phyloP scores from a whole-genome alignment of 2,113 vertebrate genomes.

The Hydrochoerus hydrochaeris region DNA sequence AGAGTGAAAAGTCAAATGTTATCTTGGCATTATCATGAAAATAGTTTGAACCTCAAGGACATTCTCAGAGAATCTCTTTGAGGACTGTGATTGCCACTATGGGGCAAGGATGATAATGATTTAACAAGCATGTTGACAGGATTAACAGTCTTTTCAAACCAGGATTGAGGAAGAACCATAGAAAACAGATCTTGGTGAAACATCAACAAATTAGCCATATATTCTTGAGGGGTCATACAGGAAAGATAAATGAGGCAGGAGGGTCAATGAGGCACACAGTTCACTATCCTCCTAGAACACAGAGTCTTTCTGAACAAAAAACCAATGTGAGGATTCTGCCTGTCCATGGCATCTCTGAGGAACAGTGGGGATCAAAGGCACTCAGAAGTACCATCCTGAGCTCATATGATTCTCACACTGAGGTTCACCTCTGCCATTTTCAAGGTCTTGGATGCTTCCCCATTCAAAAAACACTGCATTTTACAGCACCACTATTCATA shows the following conservation, averaged over 20 bases:
- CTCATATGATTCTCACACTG: neutral
- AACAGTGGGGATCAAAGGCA: neutral
- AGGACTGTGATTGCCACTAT: neutral
- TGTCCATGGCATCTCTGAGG: neutral
- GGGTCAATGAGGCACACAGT: neutral
- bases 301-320: neutral
- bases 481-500: neutral
- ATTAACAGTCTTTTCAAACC: neutral
- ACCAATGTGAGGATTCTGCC: neutral
- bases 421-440: neutral
- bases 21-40: slow-evolving; percentile 8
- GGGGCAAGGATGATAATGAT: neutral
- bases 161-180: neutral
- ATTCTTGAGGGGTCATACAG: neutral
- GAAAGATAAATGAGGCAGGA: neutral
- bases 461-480: neutral
- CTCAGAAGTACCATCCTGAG: neutral
- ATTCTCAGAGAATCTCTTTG: neutral
- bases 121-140: neutral
- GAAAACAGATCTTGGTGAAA: neutral
- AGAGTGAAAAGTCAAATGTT: neutral
- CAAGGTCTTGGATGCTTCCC: neutral
- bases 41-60: neutral
- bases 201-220: neutral
- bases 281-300: neutral